phyloP scores from a whole-genome alignment of 2,113 vertebrate species.

The Lycaon pictus region DNA sequence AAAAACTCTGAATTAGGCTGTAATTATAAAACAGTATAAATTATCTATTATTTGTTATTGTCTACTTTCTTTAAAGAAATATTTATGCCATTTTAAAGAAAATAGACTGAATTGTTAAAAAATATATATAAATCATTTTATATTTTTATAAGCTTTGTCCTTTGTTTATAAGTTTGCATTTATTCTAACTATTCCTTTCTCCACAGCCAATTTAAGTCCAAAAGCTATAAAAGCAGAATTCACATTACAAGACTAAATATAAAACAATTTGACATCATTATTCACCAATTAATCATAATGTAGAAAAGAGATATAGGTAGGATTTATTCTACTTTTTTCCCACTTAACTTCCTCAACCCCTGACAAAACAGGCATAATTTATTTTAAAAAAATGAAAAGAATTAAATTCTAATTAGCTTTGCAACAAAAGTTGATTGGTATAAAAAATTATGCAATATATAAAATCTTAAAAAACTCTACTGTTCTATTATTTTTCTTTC shows the following conservation, averaged over 20 bases:
- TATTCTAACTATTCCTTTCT: not conserved
- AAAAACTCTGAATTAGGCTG: not conserved
- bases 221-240: slow-evolving; percentile 39
- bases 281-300: slow-evolving; percentile 10
- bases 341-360: not conserved
- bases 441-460: slow-evolving; percentile 5
- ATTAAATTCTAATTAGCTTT: slow-evolving; percentile 37
- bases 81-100: not conserved
- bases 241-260: slow-evolving; percentile 23
- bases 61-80: not conserved
- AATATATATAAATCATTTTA: not conserved
- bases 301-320: not conserved
- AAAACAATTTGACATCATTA: slow-evolving; percentile 16
- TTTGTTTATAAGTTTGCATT: slow-evolving; percentile 34
- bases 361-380: not conserved
- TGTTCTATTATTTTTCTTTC: not conserved
- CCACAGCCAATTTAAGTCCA: not conserved
- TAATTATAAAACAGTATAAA: not conserved
- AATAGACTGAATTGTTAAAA: not conserved
- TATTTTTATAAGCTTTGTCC: not conserved
- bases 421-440: not conserved
- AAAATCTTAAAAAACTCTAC: not conserved
- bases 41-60: not conserved
- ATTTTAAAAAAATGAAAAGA: slow-evolving; percentile 16
- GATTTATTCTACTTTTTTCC: not conserved